phyloP scores from a whole-genome alignment of 2,888 invertebrate genomes.

The Euclidia mi region DNA sequence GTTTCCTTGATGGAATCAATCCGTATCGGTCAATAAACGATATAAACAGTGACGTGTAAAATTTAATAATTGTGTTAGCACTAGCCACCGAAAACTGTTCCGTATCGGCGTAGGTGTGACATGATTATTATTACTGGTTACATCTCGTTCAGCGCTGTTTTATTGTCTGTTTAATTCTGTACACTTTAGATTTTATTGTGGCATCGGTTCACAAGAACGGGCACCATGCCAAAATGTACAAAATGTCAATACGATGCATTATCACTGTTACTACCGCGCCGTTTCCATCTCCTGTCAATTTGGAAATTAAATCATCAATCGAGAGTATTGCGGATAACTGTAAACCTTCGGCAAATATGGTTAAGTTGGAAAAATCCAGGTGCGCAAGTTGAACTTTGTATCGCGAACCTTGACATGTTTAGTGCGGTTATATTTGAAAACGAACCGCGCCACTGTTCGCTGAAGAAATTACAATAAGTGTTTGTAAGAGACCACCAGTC shows the following conservation, averaged over 20 bases:
- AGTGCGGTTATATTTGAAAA: slow-evolving; percentile 72
- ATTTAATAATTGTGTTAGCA: slow-evolving; percentile 12
- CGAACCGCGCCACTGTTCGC: slow-evolving; percentile 41
- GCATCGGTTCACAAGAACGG: slow-evolving; percentile 76
- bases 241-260: slow-evolving; percentile 89
- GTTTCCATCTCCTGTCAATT: slow-evolving; percentile 60
- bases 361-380: slow-evolving; percentile 5
- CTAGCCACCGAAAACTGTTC: slow-evolving; percentile 10
- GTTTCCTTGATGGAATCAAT: neutral
- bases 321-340: slow-evolving; percentile 1
- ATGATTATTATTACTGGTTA: slow-evolving; percentile 63
- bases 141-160: slow-evolving; percentile 66
- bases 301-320: slow-evolving; percentile 23
- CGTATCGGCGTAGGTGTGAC: slow-evolving; percentile 35
- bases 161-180: slow-evolving; percentile 80
- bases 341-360: neutral
- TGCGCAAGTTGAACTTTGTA: slow-evolving; percentile 56
- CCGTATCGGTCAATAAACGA: neutral
- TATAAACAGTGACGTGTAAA: neutral
- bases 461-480: slow-evolving; percentile 67
- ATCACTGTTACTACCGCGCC: slow-evolving; percentile 72
- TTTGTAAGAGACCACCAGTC: slow-evolving; percentile 42
- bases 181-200: slow-evolving; percentile 79
- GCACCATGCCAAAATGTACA: slow-evolving; percentile 77
- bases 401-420: slow-evolving; percentile 74